Base-by-base conservation (phyloP, 2,888 invertebrate genomes). In the Euproctis similis region DNA sequence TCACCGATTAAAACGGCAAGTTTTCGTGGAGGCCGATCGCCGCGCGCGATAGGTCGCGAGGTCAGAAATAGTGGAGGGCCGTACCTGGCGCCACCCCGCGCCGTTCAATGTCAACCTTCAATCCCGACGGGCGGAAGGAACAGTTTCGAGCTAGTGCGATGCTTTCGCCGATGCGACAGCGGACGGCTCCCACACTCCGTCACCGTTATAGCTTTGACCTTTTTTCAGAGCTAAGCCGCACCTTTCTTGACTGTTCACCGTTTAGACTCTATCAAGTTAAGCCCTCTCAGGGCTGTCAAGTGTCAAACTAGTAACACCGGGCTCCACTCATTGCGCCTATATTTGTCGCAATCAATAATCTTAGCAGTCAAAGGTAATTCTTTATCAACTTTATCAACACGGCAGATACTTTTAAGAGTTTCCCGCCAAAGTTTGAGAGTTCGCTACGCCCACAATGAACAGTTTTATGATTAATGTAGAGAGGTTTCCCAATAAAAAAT, bases 81-180 rank as follows among this genome's bases (percentile, higher is more conserved):
- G 84, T 84, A 68, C 84, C 84, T 76, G 81, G 82, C 71, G 73
- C 80, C 77, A 66, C 78, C 76, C 77, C 57, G 63, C 65, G 42
- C 56, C 57, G 71, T 68, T 76, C 81, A 78, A 80, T 78, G 81
- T 80, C 81, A 81, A 78, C 77, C 73, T 82, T 75, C 74, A 78
- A 80, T 78, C 78, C 77, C 61, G 59, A 64, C 62, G 65, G 72
- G 71, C 72, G 72, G 76, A 72, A 77, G 76, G 75, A 76, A 73
- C 62, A 64, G 53, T 60, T 62, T 59, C 44, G 10, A 23, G 1
- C 8, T 8, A 12, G 21, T 8, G 3, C 21, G n/a, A n/a, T n/a
- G n/a, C n/a, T n/a, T n/a, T n/a, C 72, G 60, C 64, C 59, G 62
- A 59, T 62, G 63, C 60, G 60, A 35, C 34, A 34, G 59, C 61